Evolutionary conservation across 2,797 vertebrate genomes (phyloP), one percentile per base, ranked within the genome.

Genomic region (Pseudomugil gertrudae): DNA sequence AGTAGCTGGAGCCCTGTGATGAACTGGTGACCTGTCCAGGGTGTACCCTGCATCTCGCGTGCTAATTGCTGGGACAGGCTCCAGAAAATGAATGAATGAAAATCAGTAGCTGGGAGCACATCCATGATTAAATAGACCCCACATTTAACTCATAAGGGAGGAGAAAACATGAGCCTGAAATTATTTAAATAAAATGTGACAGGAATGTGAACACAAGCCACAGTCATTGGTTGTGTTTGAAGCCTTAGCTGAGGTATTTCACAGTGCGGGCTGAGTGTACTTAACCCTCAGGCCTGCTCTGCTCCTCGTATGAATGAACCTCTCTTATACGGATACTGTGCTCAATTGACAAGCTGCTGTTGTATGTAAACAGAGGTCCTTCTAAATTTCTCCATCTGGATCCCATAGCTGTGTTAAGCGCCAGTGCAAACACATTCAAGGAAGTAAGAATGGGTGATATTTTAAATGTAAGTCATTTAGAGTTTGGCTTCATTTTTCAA

Each of bases 271-370:
- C 80, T 74, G 59, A 85, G 84, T 87, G 60, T 89, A 81, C 89
- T 89, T 88, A 81, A 91, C 78, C 82, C 80, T 76, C 47, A 57
- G 84, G 82, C 80, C 80, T 79, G 83, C 79, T 81, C 71, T 70
- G 85, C 79, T 59, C 81, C 89, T 60, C 26, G 53, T 77, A 95
- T 97, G 96, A 97, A 97, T 96, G 94, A 89, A 87, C 74, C 94
- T 93, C 95, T 96, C 93, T 95, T 88, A 93, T 87, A 91, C 79
- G 88, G 86, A 89, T 87, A 95, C 93, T 95, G 94, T 94, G 95
- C 90, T 83, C 92, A 90, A 95, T 96, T 97, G 95, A 96, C 95
- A 89, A 91, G 90, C 92, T 91, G 91, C 93, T 92, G 94, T 93
- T 94, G 93, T 95, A 93, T 94, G 93, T 95, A 96, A 97, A 97